phyloP scores from a whole-genome alignment of 2,113 vertebrate species.

The Catagonus wagneri region DNA sequence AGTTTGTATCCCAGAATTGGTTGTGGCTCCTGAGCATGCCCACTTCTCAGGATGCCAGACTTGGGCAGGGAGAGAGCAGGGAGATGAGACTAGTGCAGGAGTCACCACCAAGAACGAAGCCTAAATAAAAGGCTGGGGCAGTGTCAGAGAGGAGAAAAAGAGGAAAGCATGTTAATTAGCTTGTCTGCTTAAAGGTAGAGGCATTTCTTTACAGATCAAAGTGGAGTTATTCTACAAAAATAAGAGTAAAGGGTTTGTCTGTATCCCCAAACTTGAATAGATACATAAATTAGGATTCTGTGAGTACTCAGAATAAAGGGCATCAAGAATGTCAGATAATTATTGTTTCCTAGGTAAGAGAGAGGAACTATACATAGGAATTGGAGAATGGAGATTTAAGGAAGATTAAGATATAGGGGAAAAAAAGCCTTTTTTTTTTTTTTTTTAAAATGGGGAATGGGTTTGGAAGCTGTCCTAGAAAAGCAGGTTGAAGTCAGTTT shows the following conservation, averaged over 20 bases:
- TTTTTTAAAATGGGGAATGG: neutral
- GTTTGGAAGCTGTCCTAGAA: conserved; percentile 62
- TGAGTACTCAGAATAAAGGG: conserved; percentile 36
- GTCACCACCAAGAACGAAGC: conserved; percentile 27
- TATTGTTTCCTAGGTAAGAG: neutral
- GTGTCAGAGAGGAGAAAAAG: neutral
- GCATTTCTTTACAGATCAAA: neutral
- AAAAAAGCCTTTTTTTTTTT: neutral
- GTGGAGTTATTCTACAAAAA: conserved; percentile 44
- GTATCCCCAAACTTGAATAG: conserved; percentile 43
- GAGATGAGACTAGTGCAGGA: conserved; percentile 52
- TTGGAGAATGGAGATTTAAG: conserved; percentile 18
- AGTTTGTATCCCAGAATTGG: conserved; percentile 62
- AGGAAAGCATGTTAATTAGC: neutral
- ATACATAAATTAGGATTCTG: conserved; percentile 37
- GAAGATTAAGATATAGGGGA: conserved; percentile 25
- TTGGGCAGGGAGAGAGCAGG: conserved; percentile 62
- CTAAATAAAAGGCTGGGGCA: conserved; percentile 56
- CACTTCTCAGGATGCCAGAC: conserved; percentile 57
- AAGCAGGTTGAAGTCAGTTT: conserved; percentile 59
- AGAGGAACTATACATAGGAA: conserved; percentile 16
- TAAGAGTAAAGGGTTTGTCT: conserved; percentile 25
- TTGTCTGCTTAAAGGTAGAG: conserved; percentile 7
- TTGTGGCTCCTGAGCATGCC: conserved; percentile 79
- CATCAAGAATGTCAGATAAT: neutral